Evolutionary conservation across 2,888 invertebrate genomes (phyloP).

Genomic region (Sinopyrophorus schimmeli): DNA sequence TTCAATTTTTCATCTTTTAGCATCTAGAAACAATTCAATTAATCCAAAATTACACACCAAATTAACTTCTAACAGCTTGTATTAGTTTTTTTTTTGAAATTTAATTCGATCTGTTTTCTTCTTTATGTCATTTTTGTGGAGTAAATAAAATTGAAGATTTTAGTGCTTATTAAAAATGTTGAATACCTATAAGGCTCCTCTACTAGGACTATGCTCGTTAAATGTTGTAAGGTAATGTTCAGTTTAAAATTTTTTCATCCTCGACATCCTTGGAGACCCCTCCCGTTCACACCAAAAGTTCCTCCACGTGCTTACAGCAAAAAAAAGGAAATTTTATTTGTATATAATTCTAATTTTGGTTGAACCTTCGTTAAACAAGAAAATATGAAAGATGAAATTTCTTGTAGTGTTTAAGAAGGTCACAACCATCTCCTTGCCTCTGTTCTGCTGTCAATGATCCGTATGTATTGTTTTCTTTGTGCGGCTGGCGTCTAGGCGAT

Average conservation of each 20-base stretch:
- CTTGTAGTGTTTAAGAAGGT: constrained; percentile 18
- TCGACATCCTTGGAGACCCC: constrained; percentile 11
- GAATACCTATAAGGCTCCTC: constrained; percentile 54
- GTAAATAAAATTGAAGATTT: too few relatives aligned
- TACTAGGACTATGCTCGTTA: constrained; percentile 46
- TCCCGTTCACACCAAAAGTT: constrained; percentile 21
- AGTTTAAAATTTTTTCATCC: constrained; percentile 18
- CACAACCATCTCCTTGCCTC: constrained; percentile 33
- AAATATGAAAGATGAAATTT: constrained; percentile 1
- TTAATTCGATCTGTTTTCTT: too few relatives aligned
- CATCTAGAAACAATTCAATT: background rate
- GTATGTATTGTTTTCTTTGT: constrained; percentile 62
- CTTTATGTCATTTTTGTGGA: too few relatives aligned
- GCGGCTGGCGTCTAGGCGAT: constrained; percentile 84
- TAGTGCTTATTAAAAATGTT: constrained; percentile 16
- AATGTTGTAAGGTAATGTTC: constrained; percentile 29
- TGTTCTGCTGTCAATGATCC: constrained; percentile 48
- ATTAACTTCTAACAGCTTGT: too few relatives aligned
- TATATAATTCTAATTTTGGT: constrained; percentile 21
- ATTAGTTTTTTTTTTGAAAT: too few relatives aligned
- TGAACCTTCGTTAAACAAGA: constrained; percentile 18
- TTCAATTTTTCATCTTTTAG: background rate
- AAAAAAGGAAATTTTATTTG: too few relatives aligned
- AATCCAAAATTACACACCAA: too few relatives aligned
- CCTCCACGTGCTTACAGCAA: constrained; percentile 37